These are phyloP conservation scores for Crossoptilon crossoptilon DNA, from an alignment of 2,797 vertebrate species.

Conservation along the genomic window DNA sequence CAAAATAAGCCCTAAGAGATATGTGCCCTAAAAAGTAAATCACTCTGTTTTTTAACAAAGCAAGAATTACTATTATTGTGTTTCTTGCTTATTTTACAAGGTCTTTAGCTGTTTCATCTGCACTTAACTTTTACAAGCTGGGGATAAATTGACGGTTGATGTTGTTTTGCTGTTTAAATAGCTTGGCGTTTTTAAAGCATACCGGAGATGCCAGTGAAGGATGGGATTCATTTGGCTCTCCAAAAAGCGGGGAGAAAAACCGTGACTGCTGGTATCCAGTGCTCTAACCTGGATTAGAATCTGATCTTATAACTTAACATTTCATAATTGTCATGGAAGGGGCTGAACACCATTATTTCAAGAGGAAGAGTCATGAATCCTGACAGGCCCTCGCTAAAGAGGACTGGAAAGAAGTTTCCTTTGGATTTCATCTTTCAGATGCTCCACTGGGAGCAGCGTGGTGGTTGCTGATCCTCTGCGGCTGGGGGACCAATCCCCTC, in stretches of 20 bases:
- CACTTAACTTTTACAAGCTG: conserved; percentile 52
- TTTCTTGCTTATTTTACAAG: conserved; percentile 63
- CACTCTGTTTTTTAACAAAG: conserved; percentile 52
- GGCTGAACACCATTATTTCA: background rate
- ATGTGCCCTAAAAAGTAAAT: conserved; percentile 59
- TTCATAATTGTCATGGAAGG: background rate
- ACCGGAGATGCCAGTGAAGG: background rate
- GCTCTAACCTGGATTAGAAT: background rate
- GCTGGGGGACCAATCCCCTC: background rate
- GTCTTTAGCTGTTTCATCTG: conserved; percentile 59
- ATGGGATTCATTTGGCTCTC: background rate
- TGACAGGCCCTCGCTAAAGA: background rate
- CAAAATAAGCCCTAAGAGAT: conserved; percentile 61
- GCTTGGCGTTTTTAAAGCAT: background rate
- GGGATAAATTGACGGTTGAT: conserved; percentile 33
- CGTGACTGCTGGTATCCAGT: background rate
- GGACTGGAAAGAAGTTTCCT: background rate
- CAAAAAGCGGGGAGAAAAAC: background rate
- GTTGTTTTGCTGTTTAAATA: conserved; percentile 50
- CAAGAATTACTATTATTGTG: conserved; percentile 60
- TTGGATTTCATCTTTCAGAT: background rate
- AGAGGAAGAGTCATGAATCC: background rate
- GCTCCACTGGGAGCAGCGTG: background rate
- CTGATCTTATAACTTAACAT: background rate
- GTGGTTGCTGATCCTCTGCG: background rate